Percentiles rank a stretch among this genome's conserved stretches.
phyloP scores from a whole-genome alignment of 1,140 invertebrate genomes.

The Tetramorium simillimum region DNA sequence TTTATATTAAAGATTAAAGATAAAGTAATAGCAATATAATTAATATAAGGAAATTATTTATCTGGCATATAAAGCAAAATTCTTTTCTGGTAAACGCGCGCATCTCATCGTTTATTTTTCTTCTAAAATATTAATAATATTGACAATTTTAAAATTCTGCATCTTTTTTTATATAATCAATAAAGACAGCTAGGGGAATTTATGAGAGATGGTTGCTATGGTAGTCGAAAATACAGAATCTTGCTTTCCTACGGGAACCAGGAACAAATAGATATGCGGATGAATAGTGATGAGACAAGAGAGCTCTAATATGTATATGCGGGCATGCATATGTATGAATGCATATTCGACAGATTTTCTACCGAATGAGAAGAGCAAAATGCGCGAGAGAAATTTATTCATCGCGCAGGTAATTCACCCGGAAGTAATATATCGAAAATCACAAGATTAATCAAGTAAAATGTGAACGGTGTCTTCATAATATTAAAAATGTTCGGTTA shows the following conservation, averaged over 20 bases:
- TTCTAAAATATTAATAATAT: constrained; percentile 6
- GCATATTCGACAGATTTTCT: constrained; percentile 73
- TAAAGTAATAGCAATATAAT: background rate
- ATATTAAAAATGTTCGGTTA: constrained; percentile 26
- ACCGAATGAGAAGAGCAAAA: constrained; percentile 65
- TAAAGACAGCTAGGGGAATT: constrained; percentile 26
- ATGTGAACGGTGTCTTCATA: constrained; percentile 25
- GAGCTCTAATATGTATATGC: constrained; percentile 73
- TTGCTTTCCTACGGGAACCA: constrained; percentile 66
- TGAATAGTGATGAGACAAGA: constrained; percentile 74
- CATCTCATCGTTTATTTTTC: background rate
- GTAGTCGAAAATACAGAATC: constrained; percentile 60
- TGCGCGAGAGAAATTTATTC: constrained; percentile 65
- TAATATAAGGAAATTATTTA: constrained; percentile 8
- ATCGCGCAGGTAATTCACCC: constrained; percentile 63
- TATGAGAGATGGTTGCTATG: background rate
- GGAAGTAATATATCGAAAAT: constrained; percentile 68
- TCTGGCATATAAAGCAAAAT: background rate
- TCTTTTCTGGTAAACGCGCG: background rate
- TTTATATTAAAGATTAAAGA: background rate
- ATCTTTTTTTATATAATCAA: background rate
- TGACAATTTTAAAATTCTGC: background rate
- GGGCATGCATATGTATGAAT: constrained; percentile 73
- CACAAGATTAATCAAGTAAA: constrained; percentile 62
- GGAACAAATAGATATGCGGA: constrained; percentile 64